A percentile compares a stretch with the other conserved stretches of the same genome.
phyloP scores from a whole-genome alignment of 2,797 vertebrate genomes.

The Austrolebias charrua region DNA sequence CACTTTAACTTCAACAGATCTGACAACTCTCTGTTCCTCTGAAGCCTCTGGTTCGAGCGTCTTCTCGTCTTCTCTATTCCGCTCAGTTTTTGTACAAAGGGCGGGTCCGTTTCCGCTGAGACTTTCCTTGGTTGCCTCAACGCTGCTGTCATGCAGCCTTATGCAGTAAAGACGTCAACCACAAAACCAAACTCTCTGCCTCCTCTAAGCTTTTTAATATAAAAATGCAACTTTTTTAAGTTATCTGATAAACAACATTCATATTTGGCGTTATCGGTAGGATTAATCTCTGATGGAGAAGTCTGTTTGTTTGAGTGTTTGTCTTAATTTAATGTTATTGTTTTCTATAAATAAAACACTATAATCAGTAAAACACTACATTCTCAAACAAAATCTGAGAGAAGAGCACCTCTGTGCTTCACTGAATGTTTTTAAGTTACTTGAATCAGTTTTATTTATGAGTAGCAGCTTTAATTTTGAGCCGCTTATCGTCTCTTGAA shows the following conservation, averaged over 20 bases:
- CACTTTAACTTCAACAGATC: no score
- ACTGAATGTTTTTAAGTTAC: slow-evolving; percentile 69
- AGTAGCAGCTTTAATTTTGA: slow-evolving; percentile 28
- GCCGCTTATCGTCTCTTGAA: slow-evolving; percentile 14
- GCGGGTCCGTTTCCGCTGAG: not conserved
- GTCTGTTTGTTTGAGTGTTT: not conserved
- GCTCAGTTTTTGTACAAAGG: no score
- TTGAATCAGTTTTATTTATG: slow-evolving; percentile 76
- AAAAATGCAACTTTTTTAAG: no score
- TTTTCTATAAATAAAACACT: no score
- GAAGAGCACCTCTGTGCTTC: slow-evolving; percentile 4
- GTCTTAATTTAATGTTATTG: no score
- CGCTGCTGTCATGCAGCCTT: slow-evolving; percentile 50
- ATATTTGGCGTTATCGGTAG: not conserved
- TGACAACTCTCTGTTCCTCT: no score
- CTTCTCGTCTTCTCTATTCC: no score
- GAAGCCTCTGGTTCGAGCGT: no score
- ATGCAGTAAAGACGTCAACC: slow-evolving; percentile 55
- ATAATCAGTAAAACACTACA: slow-evolving; percentile 36
- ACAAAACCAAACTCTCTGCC: slow-evolving; percentile 56
- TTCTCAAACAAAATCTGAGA: slow-evolving; percentile 27
- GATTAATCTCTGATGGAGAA: no score
- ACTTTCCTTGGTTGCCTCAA: slow-evolving; percentile 40
- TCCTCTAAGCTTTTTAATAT: slow-evolving; percentile 26
- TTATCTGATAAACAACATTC: not conserved